Evolutionary conservation across 2,797 vertebrate genomes (phyloP), one percentile per base, ranked within the genome.

Genomic region (Enteromius afrohamiltoni): DNA sequence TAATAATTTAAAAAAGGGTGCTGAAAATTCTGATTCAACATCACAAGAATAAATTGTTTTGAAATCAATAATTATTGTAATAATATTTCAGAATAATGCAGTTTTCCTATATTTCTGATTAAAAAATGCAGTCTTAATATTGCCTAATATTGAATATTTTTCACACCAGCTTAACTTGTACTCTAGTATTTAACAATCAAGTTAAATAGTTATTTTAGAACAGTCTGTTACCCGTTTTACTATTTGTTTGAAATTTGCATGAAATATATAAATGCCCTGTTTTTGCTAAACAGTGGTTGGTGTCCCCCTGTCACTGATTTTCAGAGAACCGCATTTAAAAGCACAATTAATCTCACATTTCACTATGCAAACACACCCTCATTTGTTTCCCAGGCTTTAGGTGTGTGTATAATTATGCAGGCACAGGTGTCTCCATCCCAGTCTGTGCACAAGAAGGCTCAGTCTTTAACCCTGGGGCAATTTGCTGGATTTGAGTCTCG

Each of bases 341-440:
- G 3, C 6, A 23, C 31, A 16, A 23, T 37, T 55, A 1, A 40
- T 23, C 2, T 76, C 34, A 1, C 34, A 55, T 55, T 23, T 55
- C n/a, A 75, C 37, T 23, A 75, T 37, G 51, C 21, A 58, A 37
- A 76, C 34, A 13, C 47, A 42, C n/a, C 21, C 34, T 53, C 34
- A 16, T 49, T 37, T 51, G 45, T 23, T 68, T 79, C 47, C 21
- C 51, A 76, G 51, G 49, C 47, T 69, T 53, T 23, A 68, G 21
- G 62, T 67, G 75, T 77, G 77, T 67, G 42, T 65, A 45, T 60
- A 79, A 79, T 79, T 34, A 51, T 6, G 21, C 51, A 58, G 51
- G 3, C 21, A 74, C 62, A 37, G 62, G 60, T 78, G 77, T 51
- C 29, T 79, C 42, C 7, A 23, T 67, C 23, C 1, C 10, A 4